A percentile compares a stretch with the other conserved stretches of the same genome.
These are phyloP conservation scores for Callosobruchus maculatus DNA, from an alignment of 2,888 invertebrate species.

Conservation along the genomic window DNA sequence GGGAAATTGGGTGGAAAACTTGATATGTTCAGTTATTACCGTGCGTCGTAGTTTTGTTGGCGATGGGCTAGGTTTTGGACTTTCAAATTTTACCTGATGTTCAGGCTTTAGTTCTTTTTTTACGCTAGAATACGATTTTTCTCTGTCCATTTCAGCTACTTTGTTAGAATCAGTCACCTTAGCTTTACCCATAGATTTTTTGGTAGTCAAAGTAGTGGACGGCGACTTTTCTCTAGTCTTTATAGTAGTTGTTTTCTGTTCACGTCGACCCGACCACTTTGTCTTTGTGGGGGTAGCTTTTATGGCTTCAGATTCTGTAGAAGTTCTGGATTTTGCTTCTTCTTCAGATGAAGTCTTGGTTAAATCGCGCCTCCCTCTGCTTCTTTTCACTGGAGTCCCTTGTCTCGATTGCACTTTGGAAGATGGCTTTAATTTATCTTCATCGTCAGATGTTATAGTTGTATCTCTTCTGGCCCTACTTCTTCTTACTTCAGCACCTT, in stretches of 20 bases:
- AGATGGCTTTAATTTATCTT: background rate
- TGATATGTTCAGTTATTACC: conserved; percentile 39
- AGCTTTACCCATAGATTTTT: conserved; percentile 9
- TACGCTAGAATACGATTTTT: conserved; percentile 13
- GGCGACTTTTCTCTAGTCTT: conserved; percentile 1
- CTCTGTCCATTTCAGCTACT: conserved; percentile 12
- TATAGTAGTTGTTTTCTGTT: background rate
- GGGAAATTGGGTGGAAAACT: conserved; percentile 22
- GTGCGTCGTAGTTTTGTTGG: conserved; percentile 45
- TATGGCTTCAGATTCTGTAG: background rate
- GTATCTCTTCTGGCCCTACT: background rate
- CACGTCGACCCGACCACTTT: too few relatives aligned
- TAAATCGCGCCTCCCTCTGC: conserved; percentile 8
- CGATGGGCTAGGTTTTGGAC: conserved; percentile 42
- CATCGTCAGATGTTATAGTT: background rate
- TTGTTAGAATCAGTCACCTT: conserved; percentile 18
- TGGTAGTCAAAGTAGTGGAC: conserved; percentile 10
- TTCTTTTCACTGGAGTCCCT: conserved; percentile 21
- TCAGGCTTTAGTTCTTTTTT: conserved; percentile 24
- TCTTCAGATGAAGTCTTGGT: background rate
- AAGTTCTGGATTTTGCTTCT: background rate
- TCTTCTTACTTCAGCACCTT: background rate
- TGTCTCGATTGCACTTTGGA: conserved; percentile 5
- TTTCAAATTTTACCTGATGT: conserved; percentile 28
- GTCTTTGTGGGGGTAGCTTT: too few relatives aligned